phyloP scores from a whole-genome alignment of 2,113 vertebrate genomes.

The Drymodes brunneopygia region DNA sequence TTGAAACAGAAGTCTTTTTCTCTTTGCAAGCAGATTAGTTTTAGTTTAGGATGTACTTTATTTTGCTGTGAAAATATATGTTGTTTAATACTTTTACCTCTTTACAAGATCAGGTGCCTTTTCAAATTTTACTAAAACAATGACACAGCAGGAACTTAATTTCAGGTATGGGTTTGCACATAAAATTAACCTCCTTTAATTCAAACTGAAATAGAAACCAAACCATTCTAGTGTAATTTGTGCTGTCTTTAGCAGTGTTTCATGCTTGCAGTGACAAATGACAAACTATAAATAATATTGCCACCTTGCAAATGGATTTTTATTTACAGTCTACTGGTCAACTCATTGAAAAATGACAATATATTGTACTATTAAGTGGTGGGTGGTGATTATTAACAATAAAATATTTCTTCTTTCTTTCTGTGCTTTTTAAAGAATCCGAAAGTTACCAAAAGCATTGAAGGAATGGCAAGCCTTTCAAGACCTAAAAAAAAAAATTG shows the following conservation, averaged over 20 bases:
- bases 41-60: background rate
- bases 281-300: background rate
- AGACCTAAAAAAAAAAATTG: conserved; percentile 80
- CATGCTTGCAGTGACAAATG: background rate
- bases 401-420: background rate
- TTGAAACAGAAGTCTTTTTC: background rate
- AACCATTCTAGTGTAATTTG: background rate
- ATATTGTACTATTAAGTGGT: background rate
- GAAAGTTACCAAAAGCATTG: conserved; percentile 79
- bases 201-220: background rate
- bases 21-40: background rate
- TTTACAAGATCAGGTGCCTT: background rate
- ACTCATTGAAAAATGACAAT: background rate
- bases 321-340: background rate
- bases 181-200: background rate
- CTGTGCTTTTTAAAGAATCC: conserved; percentile 64
- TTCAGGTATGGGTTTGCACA: background rate
- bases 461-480: conserved; percentile 84
- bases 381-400: background rate
- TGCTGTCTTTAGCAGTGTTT: background rate
- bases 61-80: background rate
- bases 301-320: background rate
- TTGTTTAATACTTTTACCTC: background rate
- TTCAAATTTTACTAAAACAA: background rate
- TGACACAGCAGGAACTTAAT: background rate